Conservation (phyloP, 2,113 vertebrate genomes). For the Lepidothrix coronata region DNA sequence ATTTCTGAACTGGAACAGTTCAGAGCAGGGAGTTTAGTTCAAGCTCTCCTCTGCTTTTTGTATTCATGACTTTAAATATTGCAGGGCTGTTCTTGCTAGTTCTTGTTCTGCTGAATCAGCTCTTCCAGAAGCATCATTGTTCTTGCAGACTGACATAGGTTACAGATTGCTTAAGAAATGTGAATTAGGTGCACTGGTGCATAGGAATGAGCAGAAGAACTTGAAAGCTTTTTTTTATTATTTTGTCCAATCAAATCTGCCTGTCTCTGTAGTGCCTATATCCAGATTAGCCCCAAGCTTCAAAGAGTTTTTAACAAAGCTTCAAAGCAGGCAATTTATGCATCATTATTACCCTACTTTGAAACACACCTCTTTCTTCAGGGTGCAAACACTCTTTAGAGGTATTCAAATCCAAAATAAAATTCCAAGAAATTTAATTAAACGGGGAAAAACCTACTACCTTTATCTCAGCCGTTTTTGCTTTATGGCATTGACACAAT, state of each 20-base stretch:
- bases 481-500: not conserved
- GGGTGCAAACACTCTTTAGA: not conserved
- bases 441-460: not conserved
- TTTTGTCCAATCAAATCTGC: not conserved
- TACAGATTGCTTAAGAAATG: constrained; percentile 18
- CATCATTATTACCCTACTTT: not conserved
- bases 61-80: constrained; percentile 6
- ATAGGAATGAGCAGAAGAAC: constrained; percentile 6
- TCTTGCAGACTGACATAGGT: constrained; percentile 43
- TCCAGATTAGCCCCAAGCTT: constrained; percentile 37
- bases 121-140: not conserved
- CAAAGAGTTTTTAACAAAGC: constrained; percentile 25
- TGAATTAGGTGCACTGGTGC: constrained; percentile 1
- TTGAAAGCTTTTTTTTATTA: not conserved
- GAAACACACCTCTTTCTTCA: not conserved
- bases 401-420: not conserved
- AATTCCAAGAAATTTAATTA: not conserved
- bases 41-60: not conserved
- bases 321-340: not conserved
- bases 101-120: constrained; percentile 40
- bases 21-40: not conserved
- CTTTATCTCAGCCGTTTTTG: not conserved
- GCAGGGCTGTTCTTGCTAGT: not conserved
- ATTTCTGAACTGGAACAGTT: not conserved
- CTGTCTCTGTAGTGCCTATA: not conserved